Conservation (phyloP, 2,113 vertebrate genomes). For the Zeus faber region DNA sequence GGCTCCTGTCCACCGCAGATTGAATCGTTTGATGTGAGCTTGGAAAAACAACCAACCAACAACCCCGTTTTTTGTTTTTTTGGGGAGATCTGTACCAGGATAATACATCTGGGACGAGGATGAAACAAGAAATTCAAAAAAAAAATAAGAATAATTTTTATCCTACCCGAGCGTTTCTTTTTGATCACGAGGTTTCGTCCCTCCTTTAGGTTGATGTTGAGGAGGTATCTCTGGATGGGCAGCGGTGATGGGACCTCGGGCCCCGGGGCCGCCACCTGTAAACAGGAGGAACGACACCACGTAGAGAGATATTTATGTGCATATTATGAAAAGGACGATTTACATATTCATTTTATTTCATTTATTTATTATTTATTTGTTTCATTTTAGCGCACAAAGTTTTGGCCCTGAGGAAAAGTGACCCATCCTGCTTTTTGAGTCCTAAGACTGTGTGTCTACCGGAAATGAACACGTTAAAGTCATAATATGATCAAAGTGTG, state of each 20-base stretch:
- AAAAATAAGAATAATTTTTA: background rate
- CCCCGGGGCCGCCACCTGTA: slow-evolving; percentile 6
- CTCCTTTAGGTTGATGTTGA: slow-evolving; percentile 87
- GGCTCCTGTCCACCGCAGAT: no score
- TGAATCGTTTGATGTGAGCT: no score
- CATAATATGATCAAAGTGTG: no score
- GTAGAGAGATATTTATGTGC: no score
- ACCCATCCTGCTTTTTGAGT: no score
- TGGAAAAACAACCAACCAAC: no score
- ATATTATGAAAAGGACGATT: no score
- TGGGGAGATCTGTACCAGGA: background rate
- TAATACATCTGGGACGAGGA: background rate
- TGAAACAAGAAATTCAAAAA: background rate
- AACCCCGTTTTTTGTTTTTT: no score
- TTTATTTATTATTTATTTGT: background rate
- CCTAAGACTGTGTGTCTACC: no score
- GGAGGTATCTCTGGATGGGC: slow-evolving; percentile 75
- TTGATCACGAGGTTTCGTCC: slow-evolving; percentile 87
- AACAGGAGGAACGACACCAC: slow-evolving; percentile 1
- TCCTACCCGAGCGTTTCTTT: slow-evolving; percentile 85
- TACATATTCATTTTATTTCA: no score
- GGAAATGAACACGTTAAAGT: no score
- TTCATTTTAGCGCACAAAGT: background rate
- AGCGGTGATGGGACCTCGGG: slow-evolving; percentile 9
- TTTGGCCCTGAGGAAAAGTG: no score